Conservation (phyloP, 1,140 invertebrate genomes). For the Drosophila punjabiensis region DNA sequence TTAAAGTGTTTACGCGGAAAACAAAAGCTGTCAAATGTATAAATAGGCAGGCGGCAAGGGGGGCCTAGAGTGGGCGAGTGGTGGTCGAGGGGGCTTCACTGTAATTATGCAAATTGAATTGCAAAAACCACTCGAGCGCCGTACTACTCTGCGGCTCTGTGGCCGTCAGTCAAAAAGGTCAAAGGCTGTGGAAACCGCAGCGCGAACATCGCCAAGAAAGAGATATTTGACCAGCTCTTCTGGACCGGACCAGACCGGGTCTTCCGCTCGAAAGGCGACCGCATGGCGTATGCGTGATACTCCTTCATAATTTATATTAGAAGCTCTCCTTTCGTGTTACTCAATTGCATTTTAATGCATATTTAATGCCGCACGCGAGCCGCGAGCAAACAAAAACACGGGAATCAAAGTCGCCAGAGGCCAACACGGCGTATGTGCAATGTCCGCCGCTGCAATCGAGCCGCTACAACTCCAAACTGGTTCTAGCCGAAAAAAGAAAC, state of each 20-base stretch:
- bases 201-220: background rate
- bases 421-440: constrained; percentile 69
- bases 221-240: constrained; percentile 10
- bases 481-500: constrained; percentile 29
- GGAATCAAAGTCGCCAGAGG: constrained; percentile 46
- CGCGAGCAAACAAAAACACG: constrained; percentile 25
- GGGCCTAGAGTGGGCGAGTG: background rate
- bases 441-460: constrained; percentile 62
- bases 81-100: constrained; percentile 10
- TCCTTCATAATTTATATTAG: constrained; percentile 47
- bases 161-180: constrained; percentile 55
- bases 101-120: constrained; percentile 77
- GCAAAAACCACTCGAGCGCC: constrained; percentile 21
- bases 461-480: constrained; percentile 26
- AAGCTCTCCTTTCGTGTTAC: constrained; percentile 45
- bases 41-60: constrained; percentile 26
- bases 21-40: constrained; percentile 59
- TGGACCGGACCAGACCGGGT: background rate
- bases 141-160: constrained; percentile 6
- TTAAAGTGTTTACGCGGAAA: constrained; percentile 30
- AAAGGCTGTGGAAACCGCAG: constrained; percentile 46
- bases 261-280: constrained; percentile 3
- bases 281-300: constrained; percentile 59
- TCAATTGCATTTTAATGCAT: constrained; percentile 76
- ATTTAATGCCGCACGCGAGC: constrained; percentile 71